phyloP scores from a whole-genome alignment of 2,797 vertebrate genomes.

The Echiichthys vipera region DNA sequence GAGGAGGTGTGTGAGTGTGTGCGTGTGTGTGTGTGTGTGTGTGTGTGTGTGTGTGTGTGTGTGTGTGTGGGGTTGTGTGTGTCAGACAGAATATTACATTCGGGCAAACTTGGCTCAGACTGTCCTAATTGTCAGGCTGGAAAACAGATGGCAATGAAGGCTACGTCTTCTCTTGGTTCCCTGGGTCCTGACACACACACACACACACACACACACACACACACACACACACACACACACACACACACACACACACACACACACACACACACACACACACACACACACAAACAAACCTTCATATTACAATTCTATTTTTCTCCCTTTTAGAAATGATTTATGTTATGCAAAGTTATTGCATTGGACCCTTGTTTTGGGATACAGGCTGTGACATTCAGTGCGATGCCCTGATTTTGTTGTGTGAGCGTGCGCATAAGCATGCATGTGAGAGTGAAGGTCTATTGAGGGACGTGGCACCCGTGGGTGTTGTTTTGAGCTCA shows the following conservation, averaged over 20 bases:
- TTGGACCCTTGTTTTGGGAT: conserved; percentile 64
- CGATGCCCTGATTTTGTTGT: background rate
- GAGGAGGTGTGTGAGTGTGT: conserved; percentile 32
- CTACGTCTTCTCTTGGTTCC: conserved; percentile 51
- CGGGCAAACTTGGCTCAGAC: conserved; percentile 68
- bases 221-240: background rate
- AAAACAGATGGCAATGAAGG: conserved; percentile 70
- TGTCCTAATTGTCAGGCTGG: conserved; percentile 73
- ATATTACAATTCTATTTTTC: conserved; percentile 33
- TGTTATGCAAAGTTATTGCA: conserved; percentile 71
- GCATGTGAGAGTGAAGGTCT: conserved; percentile 60
- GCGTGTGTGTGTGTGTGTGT: conserved; percentile 16
- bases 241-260: conserved; percentile 14
- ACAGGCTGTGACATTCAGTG: conserved; percentile 24
- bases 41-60: conserved; percentile 22
- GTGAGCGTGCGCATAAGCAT: background rate
- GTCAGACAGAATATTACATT: conserved; percentile 68
- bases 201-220: conserved; percentile 11
- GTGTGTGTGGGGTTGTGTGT: conserved; percentile 27
- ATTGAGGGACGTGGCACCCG: conserved; percentile 65
- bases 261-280: conserved; percentile 12
- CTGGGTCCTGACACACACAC: conserved; percentile 23
- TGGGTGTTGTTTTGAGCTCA: conserved; percentile 69
- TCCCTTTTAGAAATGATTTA: conserved; percentile 54
- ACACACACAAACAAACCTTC: background rate